A percentile compares a stretch with the other conserved stretches of the same genome.
Evolutionary conservation across 1,140 invertebrate species (phyloP).

Genomic region (Heliconius congener): DNA sequence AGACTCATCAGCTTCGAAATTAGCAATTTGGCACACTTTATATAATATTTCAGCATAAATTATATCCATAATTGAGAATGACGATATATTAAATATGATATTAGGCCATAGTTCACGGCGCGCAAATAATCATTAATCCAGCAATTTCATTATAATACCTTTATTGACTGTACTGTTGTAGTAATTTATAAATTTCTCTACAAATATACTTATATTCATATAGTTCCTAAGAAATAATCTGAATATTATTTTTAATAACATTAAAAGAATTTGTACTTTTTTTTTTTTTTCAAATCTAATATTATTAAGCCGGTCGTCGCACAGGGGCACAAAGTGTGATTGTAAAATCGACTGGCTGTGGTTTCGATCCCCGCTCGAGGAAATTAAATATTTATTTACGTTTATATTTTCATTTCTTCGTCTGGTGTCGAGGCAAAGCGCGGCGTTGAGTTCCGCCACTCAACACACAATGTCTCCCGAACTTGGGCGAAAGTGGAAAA

Average conservation of each 20-base stretch:
- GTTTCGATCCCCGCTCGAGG: no score
- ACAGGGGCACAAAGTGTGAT: no score
- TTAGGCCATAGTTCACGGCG: background rate
- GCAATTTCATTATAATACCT: background rate
- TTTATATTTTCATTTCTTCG: no score
- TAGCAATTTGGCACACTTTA: background rate
- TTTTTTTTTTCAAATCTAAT: background rate
- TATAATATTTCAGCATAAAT: background rate
- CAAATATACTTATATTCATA: background rate
- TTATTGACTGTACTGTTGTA: background rate
- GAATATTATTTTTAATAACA: background rate
- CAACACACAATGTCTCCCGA: no score
- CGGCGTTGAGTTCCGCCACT: no score
- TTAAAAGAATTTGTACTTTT: background rate
- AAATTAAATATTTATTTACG: no score
- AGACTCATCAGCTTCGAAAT: background rate
- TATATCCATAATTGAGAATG: background rate
- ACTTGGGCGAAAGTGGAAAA: no score
- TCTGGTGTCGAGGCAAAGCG: no score
- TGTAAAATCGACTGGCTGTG: no score
- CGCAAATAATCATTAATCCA: background rate
- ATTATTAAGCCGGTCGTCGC: no score
- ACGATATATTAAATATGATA: background rate
- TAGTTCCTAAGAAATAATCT: background rate
- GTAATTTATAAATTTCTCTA: background rate